Evolutionary conservation across 2,113 vertebrate species (phyloP).

Genomic region (Hystrix cristata): DNA sequence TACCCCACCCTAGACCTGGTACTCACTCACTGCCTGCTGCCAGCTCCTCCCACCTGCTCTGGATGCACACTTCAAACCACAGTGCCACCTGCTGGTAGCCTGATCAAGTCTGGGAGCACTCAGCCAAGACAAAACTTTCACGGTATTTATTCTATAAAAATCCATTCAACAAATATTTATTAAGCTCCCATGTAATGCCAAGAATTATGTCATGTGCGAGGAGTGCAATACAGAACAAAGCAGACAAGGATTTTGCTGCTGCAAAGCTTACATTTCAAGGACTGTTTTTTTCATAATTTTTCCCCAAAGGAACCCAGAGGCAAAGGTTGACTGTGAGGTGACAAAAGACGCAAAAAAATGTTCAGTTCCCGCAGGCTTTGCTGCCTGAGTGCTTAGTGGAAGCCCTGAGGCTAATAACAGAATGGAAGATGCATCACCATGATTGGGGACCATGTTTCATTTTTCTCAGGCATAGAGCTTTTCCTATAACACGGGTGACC

Average conservation of each 20-base stretch:
- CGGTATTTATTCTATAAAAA: slow-evolving; percentile 40
- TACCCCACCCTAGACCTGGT: background rate
- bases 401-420: background rate
- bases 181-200: slow-evolving; percentile 37
- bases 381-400: background rate
- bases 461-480: background rate
- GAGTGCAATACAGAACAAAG: background rate
- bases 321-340: background rate
- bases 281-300: background rate
- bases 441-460: background rate
- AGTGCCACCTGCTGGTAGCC: slow-evolving; percentile 56
- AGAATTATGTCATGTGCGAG: background rate
- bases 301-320: background rate
- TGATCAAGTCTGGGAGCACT: background rate
- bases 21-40: background rate
- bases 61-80: slow-evolving; percentile 13
- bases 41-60: background rate
- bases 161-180: slow-evolving; percentile 21
- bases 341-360: background rate
- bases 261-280: background rate
- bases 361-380: background rate
- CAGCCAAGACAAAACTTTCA: background rate
- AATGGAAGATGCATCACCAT: background rate
- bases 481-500: background rate
- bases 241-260: background rate